Conservation (phyloP, 2,797 vertebrate species). For the Sciaenops ocellatus region DNA sequence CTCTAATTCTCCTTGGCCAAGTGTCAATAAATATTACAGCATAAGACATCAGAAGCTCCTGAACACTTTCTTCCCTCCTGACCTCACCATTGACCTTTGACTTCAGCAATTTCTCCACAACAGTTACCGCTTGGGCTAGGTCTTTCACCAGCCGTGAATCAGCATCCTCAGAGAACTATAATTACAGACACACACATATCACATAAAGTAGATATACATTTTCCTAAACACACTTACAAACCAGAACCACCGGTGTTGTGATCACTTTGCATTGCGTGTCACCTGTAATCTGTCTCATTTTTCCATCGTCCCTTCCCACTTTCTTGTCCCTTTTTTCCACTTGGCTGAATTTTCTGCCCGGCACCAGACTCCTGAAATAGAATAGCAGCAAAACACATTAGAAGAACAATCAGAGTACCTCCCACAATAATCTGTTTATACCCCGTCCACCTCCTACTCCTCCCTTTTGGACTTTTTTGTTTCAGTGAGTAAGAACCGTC, state of each 20-base stretch:
- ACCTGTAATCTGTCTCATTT: conserved; percentile 14
- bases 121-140: no score
- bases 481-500: conserved; percentile 29
- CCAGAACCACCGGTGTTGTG: background rate
- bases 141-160: background rate
- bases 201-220: background rate
- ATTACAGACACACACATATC: background rate
- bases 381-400: conserved; percentile 58
- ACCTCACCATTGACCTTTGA: no score
- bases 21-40: no score
- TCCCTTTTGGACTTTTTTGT: conserved; percentile 31
- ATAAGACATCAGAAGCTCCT: no score
- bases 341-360: conserved; percentile 52
- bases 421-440: conserved; percentile 58
- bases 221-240: background rate
- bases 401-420: conserved; percentile 48
- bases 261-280: conserved; percentile 18
- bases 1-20: no score
- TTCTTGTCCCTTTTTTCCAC: conserved; percentile 29
- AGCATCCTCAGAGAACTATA: background rate
- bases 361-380: conserved; percentile 60
- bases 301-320: conserved; percentile 7
- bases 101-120: no score
- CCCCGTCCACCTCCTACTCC: background rate
- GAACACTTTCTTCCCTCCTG: no score